A percentile compares a stretch with the other conserved stretches of the same genome.
Conservation (phyloP, 2,113 vertebrate genomes). For the Poecilia latipinna region DNA sequence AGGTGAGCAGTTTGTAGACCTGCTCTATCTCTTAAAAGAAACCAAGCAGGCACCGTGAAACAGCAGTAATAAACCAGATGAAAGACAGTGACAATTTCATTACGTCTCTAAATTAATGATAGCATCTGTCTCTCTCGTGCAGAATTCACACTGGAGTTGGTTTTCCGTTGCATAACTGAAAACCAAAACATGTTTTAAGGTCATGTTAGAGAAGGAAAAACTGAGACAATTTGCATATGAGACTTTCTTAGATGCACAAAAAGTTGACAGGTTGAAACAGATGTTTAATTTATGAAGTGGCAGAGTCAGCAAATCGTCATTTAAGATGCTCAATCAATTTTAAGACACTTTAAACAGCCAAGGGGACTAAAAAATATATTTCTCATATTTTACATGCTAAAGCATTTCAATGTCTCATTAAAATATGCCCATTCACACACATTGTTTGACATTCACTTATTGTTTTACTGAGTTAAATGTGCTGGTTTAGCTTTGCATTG, state of each 20-base stretch:
- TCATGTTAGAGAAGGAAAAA: neutral
- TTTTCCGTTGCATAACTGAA: constrained; percentile 34
- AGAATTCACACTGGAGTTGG: constrained; percentile 17
- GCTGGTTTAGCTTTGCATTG: neutral
- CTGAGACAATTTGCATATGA: neutral
- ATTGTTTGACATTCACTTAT: neutral
- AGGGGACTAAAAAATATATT: neutral
- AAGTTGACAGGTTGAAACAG: neutral
- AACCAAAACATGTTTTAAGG: constrained; percentile 1
- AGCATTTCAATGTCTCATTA: neutral
- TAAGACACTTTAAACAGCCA: neutral
- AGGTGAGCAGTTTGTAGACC: constrained; percentile 3
- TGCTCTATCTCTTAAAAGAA: constrained; percentile 43
- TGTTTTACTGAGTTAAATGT: neutral
- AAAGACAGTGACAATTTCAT: constrained; percentile 49
- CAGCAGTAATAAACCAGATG: constrained; percentile 5
- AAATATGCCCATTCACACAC: neutral
- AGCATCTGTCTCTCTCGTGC: neutral
- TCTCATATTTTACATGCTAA: neutral
- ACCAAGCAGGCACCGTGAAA: constrained; percentile 58
- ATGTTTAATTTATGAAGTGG: neutral
- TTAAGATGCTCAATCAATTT: neutral
- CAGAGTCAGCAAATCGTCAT: neutral
- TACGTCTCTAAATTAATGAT: constrained; percentile 13
- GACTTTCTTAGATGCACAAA: neutral